These are phyloP conservation scores for Muscicapa comitata DNA, from an alignment of 2,797 vertebrate species.

Conservation along the genomic window DNA sequence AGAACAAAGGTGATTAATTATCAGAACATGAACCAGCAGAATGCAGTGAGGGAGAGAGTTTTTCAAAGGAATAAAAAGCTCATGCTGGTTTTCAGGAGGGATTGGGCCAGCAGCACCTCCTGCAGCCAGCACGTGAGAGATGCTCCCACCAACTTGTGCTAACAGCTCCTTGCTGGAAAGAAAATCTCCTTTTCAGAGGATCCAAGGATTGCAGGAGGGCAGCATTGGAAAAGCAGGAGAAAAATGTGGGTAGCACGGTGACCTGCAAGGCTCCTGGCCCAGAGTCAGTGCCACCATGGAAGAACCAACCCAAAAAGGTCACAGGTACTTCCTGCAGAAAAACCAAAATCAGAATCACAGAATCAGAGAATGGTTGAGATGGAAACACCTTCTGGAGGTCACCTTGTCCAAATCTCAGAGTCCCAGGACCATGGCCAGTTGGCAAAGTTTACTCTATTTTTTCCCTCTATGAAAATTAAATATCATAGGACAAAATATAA, in stretches of 20 bases:
- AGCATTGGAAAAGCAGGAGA: background rate
- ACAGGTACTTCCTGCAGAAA: background rate
- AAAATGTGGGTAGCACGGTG: background rate
- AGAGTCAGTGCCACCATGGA: rapidly evolving
- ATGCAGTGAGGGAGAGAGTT: rapidly evolving
- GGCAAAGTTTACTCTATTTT: background rate
- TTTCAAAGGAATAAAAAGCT: background rate
- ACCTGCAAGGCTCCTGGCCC: background rate
- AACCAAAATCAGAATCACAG: background rate
- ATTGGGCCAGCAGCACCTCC: background rate
- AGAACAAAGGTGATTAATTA: background rate
- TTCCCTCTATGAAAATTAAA: background rate
- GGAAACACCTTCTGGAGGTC: background rate
- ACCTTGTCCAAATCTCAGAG: background rate
- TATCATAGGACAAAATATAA: background rate
- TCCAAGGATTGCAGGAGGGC: background rate
- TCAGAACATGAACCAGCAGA: background rate
- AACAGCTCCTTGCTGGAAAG: background rate
- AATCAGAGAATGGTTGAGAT: background rate
- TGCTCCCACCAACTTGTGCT: background rate
- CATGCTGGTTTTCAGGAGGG: background rate
- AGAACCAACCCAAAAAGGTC: background rate
- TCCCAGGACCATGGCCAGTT: background rate
- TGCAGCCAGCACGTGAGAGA: rapidly evolving
- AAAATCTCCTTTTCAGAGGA: background rate